These are phyloP conservation scores for Amazona guildingii DNA, from an alignment of 2,113 vertebrate genomes.

Conservation along the genomic window DNA sequence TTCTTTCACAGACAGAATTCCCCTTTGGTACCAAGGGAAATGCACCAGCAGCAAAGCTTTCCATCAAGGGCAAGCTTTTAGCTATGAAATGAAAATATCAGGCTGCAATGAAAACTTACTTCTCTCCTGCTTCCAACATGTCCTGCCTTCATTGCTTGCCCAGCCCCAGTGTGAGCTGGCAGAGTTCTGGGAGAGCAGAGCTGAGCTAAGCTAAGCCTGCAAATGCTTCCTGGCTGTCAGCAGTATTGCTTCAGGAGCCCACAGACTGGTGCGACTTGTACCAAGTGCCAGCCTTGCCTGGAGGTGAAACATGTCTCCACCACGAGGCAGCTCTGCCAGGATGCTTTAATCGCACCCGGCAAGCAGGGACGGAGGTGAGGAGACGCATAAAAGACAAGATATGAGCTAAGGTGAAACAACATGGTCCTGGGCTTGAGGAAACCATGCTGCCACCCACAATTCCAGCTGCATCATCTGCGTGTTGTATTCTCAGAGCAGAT, in stretches of 20 bases:
- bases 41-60: not conserved
- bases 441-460: not conserved
- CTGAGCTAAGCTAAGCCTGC: not conserved
- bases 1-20: not conserved
- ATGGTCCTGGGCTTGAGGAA: fast-evolving
- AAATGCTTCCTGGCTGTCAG: not conserved
- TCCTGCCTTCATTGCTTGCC: not conserved
- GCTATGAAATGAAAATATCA: not conserved
- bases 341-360: not conserved
- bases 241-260: not conserved
- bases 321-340: not conserved
- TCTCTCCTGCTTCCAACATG: not conserved
- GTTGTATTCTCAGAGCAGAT: constrained; percentile 3
- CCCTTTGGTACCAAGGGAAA: too few species aligned
- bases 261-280: not conserved
- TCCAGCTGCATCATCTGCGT: constrained; percentile 31
- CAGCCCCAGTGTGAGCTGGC: not conserved
- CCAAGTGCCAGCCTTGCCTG: not conserved
- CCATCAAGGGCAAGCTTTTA: not conserved
- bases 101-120: not conserved
- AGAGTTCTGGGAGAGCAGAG: not conserved
- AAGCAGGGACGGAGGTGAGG: not conserved
- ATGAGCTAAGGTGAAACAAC: not conserved
- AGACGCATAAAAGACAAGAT: not conserved
- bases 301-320: not conserved